Conservation (phyloP, 2,888 invertebrate species). For the Netelia inedita region DNA sequence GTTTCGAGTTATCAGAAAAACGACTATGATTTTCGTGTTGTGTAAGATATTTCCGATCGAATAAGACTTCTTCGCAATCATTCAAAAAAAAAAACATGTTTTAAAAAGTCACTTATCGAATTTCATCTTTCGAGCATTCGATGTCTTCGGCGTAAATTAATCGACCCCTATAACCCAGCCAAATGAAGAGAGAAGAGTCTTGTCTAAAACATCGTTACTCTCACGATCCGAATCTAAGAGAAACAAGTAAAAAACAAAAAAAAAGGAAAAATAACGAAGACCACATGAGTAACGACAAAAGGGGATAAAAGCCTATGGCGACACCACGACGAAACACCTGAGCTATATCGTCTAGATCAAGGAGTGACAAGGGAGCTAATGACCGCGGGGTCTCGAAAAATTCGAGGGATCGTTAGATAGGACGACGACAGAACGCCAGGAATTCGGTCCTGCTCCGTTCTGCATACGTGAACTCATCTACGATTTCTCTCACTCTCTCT, state of each 20-base stretch:
- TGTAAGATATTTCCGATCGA: too few species aligned
- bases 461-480: slow-evolving; percentile 32
- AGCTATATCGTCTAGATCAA: slow-evolving; percentile 67
- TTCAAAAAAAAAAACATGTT: too few species aligned
- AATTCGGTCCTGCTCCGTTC: slow-evolving; percentile 31
- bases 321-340: slow-evolving; percentile 44
- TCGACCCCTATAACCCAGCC: slow-evolving; percentile 20
- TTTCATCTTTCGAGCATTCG: slow-evolving; percentile 3
- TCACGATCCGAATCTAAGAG: slow-evolving; percentile 52
- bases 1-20: not conserved
- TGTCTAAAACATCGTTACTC: slow-evolving; percentile 34
- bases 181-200: slow-evolving; percentile 34
- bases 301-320: slow-evolving; percentile 2
- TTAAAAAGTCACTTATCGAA: too few species aligned
- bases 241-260: not conserved
- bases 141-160: slow-evolving; percentile 43
- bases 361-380: slow-evolving; percentile 65
- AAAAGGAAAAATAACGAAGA: slow-evolving; percentile 49
- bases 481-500: slow-evolving; percentile 46
- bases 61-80: too few species aligned
- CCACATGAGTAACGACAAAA: slow-evolving; percentile 52
- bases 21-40: not conserved
- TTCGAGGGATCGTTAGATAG: slow-evolving; percentile 59
- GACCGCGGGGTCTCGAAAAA: slow-evolving; percentile 62
- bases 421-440: slow-evolving; percentile 45